phyloP scores from a whole-genome alignment of 1,140 invertebrate species.

The Drosophila oshimai region DNA sequence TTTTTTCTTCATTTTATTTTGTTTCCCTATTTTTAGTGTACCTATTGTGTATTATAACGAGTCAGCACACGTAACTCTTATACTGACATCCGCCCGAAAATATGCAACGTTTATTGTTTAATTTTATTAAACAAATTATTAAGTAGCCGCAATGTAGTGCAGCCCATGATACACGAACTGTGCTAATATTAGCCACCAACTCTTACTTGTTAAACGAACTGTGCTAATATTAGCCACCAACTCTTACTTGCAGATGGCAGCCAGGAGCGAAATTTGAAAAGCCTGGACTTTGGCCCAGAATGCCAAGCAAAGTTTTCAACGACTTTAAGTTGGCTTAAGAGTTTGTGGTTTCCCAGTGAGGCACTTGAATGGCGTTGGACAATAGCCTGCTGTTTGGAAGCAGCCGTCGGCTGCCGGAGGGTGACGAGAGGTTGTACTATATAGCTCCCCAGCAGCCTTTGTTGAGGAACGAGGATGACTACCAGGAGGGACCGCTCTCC shows the following conservation, averaged over 20 bases:
- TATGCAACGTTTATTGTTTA: slow-evolving; percentile 42
- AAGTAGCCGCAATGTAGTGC: slow-evolving; percentile 26
- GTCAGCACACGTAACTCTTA: slow-evolving; percentile 4
- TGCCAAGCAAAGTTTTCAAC: slow-evolving; percentile 29
- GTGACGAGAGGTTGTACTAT: slow-evolving; percentile 53
- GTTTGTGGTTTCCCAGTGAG: slow-evolving; percentile 6
- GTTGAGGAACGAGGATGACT: slow-evolving; percentile 52
- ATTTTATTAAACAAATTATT: slow-evolving; percentile 1
- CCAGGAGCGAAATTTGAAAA: slow-evolving; percentile 9
- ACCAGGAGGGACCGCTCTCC: slow-evolving; percentile 23
- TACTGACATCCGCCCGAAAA: slow-evolving; percentile 15
- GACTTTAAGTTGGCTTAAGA: slow-evolving; percentile 21
- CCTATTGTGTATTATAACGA: not conserved
- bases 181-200: not conserved
- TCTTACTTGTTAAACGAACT: slow-evolving; percentile 10
- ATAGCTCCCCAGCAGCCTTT: slow-evolving; percentile 61
- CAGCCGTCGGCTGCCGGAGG: slow-evolving; percentile 10
- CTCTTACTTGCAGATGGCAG: slow-evolving; percentile 31
- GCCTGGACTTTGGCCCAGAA: slow-evolving; percentile 11
- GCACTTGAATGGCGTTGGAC: slow-evolving; percentile 57
- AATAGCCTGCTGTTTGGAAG: slow-evolving; percentile 31
- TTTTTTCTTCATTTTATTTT: no score
- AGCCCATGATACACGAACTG: not conserved
- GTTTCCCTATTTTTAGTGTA: no score
- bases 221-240: not conserved